Evolutionary conservation across 2,113 vertebrate species (phyloP).

Genomic region (Zeus faber): DNA sequence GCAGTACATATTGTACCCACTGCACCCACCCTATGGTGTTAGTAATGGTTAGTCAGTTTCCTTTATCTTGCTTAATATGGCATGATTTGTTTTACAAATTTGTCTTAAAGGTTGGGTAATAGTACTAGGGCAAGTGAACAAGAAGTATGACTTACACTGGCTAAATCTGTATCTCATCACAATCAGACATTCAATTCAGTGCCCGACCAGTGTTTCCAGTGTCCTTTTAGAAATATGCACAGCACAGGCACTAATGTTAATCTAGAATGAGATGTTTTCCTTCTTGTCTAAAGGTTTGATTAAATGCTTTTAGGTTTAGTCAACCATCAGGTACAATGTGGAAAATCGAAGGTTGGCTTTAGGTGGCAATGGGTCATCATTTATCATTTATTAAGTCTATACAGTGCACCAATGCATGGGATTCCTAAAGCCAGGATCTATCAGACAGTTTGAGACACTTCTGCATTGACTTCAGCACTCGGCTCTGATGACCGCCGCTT

Average conservation of each 20-base stretch:
- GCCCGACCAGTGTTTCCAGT: slow-evolving; percentile 8
- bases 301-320: slow-evolving; percentile 39
- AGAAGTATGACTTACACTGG: background rate
- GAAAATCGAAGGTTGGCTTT: too few species aligned
- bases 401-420: too few species aligned
- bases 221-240: too few species aligned
- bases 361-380: too few species aligned
- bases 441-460: too few species aligned
- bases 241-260: slow-evolving; percentile 12
- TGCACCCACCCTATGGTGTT: background rate
- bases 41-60: background rate
- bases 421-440: too few species aligned
- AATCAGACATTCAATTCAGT: background rate
- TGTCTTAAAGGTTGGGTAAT: background rate
- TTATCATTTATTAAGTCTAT: too few species aligned
- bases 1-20: slow-evolving; percentile 14
- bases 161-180: slow-evolving; percentile 3
- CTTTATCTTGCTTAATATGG: background rate
- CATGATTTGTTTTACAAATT: background rate
- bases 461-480: too few species aligned
- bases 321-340: slow-evolving; percentile 36
- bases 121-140: background rate
- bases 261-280: slow-evolving; percentile 21
- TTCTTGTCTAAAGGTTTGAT: slow-evolving; percentile 28
- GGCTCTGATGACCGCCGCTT: too few species aligned